Base-by-base conservation (phyloP, 2,888 invertebrate genomes). In the Anthophora plumipes region DNA sequence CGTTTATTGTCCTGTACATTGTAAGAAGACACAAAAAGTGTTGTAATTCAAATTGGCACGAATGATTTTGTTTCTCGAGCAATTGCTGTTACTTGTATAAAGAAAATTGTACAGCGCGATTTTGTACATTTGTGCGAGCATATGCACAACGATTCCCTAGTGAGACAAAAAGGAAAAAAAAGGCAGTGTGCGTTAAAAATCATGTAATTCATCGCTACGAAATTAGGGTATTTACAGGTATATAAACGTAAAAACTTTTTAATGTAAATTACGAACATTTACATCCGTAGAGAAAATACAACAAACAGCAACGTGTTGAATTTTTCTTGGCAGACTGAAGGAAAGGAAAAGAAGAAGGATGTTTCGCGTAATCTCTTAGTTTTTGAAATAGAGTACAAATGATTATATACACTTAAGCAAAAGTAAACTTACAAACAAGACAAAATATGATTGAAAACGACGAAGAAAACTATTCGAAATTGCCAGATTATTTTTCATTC, bases 241-340 rank as follows among this genome's bases (percentile, higher is more conserved):
- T 9, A 59, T 39, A 39, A 70, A 48, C 46, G 25, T 68, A 12
- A 17, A 20, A 52, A 41, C n/a, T 39, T 8, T 60, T 69, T 59
- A 37, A 60, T 31, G 5, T 67, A 48, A 71, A 60, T 54, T 50
- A 39, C 39, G 48, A 48, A 77, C 37, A 17, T 48, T 57, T 57
- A 71, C 22, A 48, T n/a, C 22, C 61, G 43, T 66, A 80, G 67
- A 80, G 67, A 80, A 64, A 59, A 60, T 74, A 80, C 61, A 68
- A 64, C 61, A 48, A 54, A 55, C n/a, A n/a, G n/a, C n/a, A n/a
- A n/a, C 25, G n/a, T 14, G 22, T 39, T 22, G n/a, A 80, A 79
- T 59, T 54, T 63, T 43, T 31, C 14, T 73, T 50, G 2, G 20
- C 50, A 50, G 17, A 50, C 31, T 63, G 59, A 68, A 68, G 41